A percentile compares a stretch with the other conserved stretches of the same genome.
Evolutionary conservation across 2,113 vertebrate genomes (phyloP).

Genomic region (Callorhinus ursinus): DNA sequence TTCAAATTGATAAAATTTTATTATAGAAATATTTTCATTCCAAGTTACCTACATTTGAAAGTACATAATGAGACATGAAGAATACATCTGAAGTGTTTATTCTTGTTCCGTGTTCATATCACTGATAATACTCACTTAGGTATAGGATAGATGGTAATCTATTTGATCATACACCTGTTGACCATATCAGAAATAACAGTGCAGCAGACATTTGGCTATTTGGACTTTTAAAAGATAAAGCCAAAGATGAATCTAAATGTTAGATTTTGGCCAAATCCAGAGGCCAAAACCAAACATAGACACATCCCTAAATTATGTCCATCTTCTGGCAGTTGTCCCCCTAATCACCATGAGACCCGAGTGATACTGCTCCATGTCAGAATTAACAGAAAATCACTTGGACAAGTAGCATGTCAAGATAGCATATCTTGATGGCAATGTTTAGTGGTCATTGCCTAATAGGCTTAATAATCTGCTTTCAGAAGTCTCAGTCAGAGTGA

Average conservation of each 20-base stretch:
- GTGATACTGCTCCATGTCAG: neutral
- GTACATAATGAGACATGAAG: neutral
- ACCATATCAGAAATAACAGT: neutral
- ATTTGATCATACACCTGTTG: neutral
- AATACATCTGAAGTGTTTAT: neutral
- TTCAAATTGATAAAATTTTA: slow-evolving; percentile 16
- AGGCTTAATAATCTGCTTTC: too few relatives aligned
- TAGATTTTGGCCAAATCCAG: neutral
- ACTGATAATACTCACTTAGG: neutral
- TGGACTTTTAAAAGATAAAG: neutral
- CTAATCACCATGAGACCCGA: neutral
- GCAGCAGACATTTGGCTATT: neutral
- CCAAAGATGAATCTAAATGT: neutral
- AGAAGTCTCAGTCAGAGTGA: too few relatives aligned
- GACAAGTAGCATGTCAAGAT: neutral
- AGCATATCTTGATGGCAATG: too few relatives aligned
- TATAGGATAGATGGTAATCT: neutral
- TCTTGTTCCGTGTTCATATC: neutral
- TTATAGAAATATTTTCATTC: neutral
- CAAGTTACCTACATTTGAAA: neutral
- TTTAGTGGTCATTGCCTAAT: too few relatives aligned
- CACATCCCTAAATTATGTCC: neutral
- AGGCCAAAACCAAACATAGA: neutral
- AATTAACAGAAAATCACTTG: neutral
- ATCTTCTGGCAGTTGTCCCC: neutral